These are phyloP conservation scores for Spodoptera frugiperda DNA, from an alignment of 1,140 invertebrate species.

Conservation along the genomic window DNA sequence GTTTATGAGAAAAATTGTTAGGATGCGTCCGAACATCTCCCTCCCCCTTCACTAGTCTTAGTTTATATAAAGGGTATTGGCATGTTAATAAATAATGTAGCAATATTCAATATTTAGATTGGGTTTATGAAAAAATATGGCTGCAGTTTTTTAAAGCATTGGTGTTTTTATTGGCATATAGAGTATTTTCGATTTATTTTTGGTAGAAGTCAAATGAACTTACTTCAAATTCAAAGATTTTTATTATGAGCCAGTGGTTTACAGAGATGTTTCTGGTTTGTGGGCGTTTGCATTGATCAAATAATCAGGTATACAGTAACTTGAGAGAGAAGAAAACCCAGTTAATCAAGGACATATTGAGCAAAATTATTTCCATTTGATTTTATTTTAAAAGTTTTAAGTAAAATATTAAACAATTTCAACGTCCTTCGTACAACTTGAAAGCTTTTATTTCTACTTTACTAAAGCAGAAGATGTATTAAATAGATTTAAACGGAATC, in stretches of 20 bases:
- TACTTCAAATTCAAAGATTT: too few relatives aligned
- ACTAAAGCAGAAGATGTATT: background rate
- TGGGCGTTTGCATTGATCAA: too few relatives aligned
- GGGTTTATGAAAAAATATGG: conserved; percentile 36
- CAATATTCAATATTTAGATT: conserved; percentile 50
- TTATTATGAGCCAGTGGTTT: too few relatives aligned
- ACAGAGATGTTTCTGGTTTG: too few relatives aligned
- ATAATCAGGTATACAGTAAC: too few relatives aligned
- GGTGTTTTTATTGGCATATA: too few relatives aligned
- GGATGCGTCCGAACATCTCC: conserved; percentile 73
- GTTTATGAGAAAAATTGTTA: conserved; percentile 87
- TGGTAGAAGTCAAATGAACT: too few relatives aligned
- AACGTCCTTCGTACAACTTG: too few relatives aligned
- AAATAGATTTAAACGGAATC: conserved; percentile 24
- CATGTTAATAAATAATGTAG: conserved; percentile 65
- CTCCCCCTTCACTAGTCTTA: conserved; percentile 59
- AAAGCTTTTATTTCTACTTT: background rate
- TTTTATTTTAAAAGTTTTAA: background rate
- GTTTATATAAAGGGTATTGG: conserved; percentile 70
- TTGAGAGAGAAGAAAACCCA: too few relatives aligned
- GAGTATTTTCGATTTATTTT: background rate
- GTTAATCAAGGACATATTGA: too few relatives aligned
- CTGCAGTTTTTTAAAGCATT: background rate
- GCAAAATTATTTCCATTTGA: too few relatives aligned
- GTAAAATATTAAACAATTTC: too few relatives aligned